Evolutionary conservation across 2,888 invertebrate species (phyloP).

Genomic region (Troilus luridus): DNA sequence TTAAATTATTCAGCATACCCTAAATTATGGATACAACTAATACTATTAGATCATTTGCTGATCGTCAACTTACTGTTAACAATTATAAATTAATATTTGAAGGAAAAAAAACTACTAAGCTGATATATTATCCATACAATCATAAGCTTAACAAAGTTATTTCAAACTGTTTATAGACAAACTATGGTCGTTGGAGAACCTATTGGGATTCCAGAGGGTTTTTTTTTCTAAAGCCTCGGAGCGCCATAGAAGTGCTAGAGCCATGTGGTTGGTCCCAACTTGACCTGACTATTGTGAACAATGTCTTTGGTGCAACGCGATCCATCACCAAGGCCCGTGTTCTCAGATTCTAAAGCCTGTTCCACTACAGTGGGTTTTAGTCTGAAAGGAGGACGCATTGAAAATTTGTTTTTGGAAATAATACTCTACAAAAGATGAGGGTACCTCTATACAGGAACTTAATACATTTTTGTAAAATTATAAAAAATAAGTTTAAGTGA

Average conservation of each 20-base stretch:
- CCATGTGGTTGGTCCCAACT: slow-evolving; percentile 36
- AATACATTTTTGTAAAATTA: background rate
- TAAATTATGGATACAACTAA: too few species aligned
- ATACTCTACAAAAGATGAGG: background rate
- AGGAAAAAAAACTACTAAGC: too few species aligned
- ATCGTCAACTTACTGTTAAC: too few species aligned
- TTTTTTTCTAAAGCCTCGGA: background rate
- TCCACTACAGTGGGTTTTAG: background rate
- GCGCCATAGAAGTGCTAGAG: background rate
- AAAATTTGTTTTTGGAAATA: slow-evolving; percentile 22
- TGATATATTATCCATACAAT: background rate
- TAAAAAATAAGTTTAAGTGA: background rate
- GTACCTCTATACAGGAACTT: background rate
- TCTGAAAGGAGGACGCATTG: background rate
- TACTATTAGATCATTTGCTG: too few species aligned
- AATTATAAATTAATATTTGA: too few species aligned
- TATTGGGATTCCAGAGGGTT: background rate
- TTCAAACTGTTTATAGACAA: background rate
- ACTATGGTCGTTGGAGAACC: background rate
- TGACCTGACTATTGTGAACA: slow-evolving; percentile 23
- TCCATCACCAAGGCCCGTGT: slow-evolving; percentile 15
- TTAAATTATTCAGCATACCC: too few species aligned
- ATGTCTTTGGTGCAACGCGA: background rate
- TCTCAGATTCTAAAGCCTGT: background rate
- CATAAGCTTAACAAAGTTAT: background rate